phyloP scores from a whole-genome alignment of 2,888 invertebrate genomes.

The Torymus tubicola region DNA sequence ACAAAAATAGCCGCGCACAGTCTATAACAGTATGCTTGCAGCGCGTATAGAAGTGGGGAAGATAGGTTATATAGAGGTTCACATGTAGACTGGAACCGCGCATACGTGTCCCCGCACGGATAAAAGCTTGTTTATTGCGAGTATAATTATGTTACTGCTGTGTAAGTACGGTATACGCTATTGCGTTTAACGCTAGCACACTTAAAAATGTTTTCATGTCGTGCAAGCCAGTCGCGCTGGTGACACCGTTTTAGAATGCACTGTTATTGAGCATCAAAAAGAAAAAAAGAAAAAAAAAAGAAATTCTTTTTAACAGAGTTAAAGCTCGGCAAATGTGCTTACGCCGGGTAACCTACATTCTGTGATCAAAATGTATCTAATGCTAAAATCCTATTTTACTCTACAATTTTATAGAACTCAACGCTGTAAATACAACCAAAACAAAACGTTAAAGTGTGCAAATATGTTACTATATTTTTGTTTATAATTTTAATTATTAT shows the following conservation, averaged over 20 bases:
- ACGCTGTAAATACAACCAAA: background rate
- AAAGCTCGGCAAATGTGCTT: too few species aligned
- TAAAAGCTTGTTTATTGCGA: conserved; percentile 36
- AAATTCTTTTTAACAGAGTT: too few species aligned
- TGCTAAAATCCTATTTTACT: too few species aligned
- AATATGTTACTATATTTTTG: too few species aligned
- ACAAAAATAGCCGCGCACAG: conserved; percentile 14
- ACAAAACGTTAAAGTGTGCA: too few species aligned
- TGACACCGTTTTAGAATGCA: background rate
- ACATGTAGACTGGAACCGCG: conserved; percentile 18
- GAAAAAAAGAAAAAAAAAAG: too few species aligned
- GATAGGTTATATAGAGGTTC: background rate
- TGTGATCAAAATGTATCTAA: too few species aligned
- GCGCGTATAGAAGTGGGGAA: background rate
- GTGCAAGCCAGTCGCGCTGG: too few species aligned
- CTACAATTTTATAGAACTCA: background rate
- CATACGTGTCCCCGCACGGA: background rate
- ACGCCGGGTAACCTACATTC: too few species aligned
- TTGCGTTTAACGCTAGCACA: too few species aligned
- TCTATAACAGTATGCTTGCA: conserved; percentile 4
- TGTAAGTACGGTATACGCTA: conserved; percentile 1
- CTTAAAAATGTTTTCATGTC: too few species aligned
- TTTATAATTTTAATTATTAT: too few species aligned
- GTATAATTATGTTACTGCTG: conserved; percentile 20
- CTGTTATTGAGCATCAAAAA: background rate